These are phyloP conservation scores for Micronycteris hirsuta DNA, from an alignment of 2,113 vertebrate species.

Conservation along the genomic window DNA sequence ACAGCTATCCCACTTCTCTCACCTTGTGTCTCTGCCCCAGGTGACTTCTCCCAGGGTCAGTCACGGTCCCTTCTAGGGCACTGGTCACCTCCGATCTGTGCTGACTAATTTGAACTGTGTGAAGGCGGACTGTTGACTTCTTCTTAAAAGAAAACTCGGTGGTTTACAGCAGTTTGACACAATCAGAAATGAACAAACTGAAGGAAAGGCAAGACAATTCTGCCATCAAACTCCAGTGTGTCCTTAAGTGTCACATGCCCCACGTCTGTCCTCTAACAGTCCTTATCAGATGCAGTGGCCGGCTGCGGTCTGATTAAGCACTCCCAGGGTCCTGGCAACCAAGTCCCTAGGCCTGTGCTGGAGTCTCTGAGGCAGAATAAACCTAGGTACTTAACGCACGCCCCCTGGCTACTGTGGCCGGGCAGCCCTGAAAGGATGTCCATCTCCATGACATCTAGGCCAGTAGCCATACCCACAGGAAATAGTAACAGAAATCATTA, in stretches of 20 bases:
- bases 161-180: not conserved
- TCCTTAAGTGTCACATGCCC: accelerated
- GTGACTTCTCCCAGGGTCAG: not conserved
- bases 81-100: not conserved
- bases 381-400: not conserved
- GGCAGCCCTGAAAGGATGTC: not conserved
- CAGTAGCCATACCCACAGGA: not conserved
- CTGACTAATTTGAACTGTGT: not conserved
- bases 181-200: not conserved
- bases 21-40: not conserved
- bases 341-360: not conserved
- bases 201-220: not conserved
- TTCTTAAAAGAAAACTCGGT: not conserved
- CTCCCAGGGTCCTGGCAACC: accelerated
- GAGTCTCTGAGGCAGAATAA: too few species aligned
- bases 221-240: not conserved
- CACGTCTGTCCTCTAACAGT: not conserved
- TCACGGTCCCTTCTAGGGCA: not conserved
- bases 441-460: not conserved
- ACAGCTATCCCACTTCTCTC: not conserved
- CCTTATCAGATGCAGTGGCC: accelerated
- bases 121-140: not conserved
- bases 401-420: not conserved
- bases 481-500: not conserved
- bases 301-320: accelerated